Conservation (phyloP, 1,140 invertebrate genomes). For the Drosophila baimaii region DNA sequence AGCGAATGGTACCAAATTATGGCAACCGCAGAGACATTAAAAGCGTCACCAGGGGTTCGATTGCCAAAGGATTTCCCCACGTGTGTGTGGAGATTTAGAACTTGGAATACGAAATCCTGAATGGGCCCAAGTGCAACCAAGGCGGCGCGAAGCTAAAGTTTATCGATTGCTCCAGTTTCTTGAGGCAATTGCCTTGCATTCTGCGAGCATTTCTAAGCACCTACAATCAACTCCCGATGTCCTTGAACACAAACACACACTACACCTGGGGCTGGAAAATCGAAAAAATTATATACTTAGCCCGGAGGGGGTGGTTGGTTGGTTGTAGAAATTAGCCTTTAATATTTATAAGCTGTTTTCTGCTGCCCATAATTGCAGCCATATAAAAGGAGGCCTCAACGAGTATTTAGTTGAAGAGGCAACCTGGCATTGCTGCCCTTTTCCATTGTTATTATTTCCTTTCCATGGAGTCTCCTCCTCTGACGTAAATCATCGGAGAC, state of each 20-base stretch:
- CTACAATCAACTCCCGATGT: conserved; percentile 39
- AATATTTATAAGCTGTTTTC: conserved; percentile 49
- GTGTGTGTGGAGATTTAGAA: conserved; percentile 7
- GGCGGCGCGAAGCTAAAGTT: conserved; percentile 4
- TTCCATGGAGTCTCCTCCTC: conserved; percentile 12
- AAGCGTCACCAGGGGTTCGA: conserved; percentile 21
- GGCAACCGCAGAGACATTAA: conserved; percentile 42
- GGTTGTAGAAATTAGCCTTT: conserved; percentile 53
- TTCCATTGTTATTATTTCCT: background rate
- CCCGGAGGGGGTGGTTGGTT: background rate
- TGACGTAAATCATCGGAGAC: conserved; percentile 35
- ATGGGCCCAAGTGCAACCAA: conserved; percentile 9
- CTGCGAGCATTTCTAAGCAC: conserved; percentile 10
- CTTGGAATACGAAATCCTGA: conserved; percentile 25
- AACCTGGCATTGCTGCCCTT: background rate
- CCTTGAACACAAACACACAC: conserved; percentile 32
- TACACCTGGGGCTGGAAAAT: conserved; percentile 36
- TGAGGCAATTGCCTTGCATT: conserved; percentile 34
- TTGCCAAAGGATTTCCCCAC: conserved; percentile 34
- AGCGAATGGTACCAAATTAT: conserved; percentile 21
- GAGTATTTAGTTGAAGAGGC: background rate
- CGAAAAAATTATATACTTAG: conserved; percentile 41
- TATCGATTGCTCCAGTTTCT: conserved; percentile 57
- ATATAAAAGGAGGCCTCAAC: background rate
- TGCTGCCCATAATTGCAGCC: background rate